A percentile compares a stretch with the other conserved stretches of the same genome.
Conservation (phyloP, 2,797 vertebrate genomes). For the Phylloscopus collybita region DNA sequence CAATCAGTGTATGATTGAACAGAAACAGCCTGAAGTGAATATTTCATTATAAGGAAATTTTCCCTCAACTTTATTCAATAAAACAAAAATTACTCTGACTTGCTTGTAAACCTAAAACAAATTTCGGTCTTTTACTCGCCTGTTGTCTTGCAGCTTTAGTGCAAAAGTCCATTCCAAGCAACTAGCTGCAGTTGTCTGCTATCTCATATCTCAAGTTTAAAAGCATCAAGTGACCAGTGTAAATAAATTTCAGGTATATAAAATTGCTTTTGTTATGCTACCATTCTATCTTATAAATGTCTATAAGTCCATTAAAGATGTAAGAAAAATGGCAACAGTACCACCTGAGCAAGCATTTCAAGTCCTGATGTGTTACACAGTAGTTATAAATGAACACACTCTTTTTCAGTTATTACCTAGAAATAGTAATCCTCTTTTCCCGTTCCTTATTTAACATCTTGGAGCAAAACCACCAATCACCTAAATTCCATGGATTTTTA, state of each 20-base stretch:
- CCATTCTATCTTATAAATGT: not conserved
- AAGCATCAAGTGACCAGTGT: slow-evolving; percentile 12
- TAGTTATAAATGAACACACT: not conserved
- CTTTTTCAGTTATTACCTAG: not conserved
- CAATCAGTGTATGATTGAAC: slow-evolving; percentile 1
- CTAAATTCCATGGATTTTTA: not conserved
- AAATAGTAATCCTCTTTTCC: not conserved
- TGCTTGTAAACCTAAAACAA: not conserved
- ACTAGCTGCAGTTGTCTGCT: not conserved
- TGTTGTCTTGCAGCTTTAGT: not conserved
- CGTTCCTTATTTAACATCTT: not conserved
- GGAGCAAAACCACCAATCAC: not conserved
- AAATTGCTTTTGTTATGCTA: not conserved
- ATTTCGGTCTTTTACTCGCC: not conserved
- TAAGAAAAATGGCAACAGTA: not conserved
- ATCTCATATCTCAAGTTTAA: slow-evolving; percentile 23
- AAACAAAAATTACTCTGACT: not conserved
- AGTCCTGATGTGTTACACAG: not conserved
- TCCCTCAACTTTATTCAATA: not conserved
- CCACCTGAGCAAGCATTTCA: not conserved
- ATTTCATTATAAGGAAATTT: not conserved
- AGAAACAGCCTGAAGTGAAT: not conserved
- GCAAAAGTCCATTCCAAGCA: not conserved
- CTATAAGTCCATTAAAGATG: not conserved
- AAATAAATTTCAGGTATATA: slow-evolving; percentile 42